phyloP scores from a whole-genome alignment of 2,797 vertebrate genomes.

The Sciurus vulgaris region DNA sequence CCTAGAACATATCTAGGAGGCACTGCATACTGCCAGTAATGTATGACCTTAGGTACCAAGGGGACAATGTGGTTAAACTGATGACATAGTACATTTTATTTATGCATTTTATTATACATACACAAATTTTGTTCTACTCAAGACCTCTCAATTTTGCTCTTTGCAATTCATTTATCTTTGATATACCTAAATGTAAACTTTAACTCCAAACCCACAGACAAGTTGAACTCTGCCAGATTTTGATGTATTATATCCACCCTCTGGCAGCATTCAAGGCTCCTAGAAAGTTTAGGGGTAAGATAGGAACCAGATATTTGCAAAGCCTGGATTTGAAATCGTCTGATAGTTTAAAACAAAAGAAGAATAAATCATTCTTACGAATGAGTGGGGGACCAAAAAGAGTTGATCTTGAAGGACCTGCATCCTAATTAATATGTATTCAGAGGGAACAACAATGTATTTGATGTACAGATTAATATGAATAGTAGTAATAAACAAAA shows the following conservation, averaged over 20 bases:
- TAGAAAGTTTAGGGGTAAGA: not conserved
- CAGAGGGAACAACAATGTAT: not conserved
- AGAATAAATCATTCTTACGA: not conserved
- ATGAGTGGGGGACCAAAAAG: not conserved
- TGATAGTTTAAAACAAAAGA: not conserved
- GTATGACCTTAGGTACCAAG: not conserved
- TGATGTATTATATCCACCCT: not conserved
- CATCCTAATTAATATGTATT: not conserved
- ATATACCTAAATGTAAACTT: not conserved
- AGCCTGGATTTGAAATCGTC: not conserved
- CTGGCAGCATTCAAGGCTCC: not conserved
- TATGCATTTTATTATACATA: not conserved
- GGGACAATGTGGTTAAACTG: not conserved
- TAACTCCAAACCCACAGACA: not conserved
- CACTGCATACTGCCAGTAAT: fast-evolving
- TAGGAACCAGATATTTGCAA: not conserved
- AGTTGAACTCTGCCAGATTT: not conserved
- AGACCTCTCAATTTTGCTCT: not conserved
- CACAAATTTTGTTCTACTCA: not conserved
- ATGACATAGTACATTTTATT: not conserved
- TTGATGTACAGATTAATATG: not conserved
- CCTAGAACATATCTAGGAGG: not conserved
- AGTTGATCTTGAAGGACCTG: not conserved
- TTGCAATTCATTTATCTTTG: slow-evolving; percentile 9
- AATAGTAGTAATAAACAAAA: not conserved